Conservation (phyloP, 2,888 invertebrate genomes). For the Orthosia gracilis region DNA sequence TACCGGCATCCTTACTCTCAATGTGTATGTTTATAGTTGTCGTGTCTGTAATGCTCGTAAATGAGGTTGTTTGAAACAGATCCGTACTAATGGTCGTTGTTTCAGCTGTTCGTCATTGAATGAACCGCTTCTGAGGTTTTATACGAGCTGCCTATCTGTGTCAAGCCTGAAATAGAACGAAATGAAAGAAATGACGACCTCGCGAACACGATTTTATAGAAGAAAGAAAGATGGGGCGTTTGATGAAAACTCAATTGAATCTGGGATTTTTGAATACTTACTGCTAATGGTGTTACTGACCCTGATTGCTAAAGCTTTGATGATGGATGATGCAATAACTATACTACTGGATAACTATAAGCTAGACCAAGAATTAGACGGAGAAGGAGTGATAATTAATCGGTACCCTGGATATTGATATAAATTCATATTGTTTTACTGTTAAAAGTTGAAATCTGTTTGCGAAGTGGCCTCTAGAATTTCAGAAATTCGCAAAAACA, state of each 20-base stretch:
- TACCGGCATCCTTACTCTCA: constrained; percentile 13
- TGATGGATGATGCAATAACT: not conserved
- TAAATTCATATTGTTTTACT: no score
- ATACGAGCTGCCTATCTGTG: constrained; percentile 48
- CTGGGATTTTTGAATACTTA: no score
- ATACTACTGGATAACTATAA: not conserved
- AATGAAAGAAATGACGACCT: constrained; percentile 45
- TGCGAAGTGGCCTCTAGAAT: no score
- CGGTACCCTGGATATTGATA: no score
- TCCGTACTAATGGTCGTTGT: constrained; percentile 56
- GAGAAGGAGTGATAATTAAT: no score
- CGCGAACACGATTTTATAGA: constrained; percentile 16
- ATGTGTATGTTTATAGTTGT: constrained; percentile 47
- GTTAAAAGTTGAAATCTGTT: no score
- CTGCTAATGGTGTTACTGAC: no score
- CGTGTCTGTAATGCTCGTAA: constrained; percentile 47
- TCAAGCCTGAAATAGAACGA: constrained; percentile 50
- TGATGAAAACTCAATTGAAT: constrained; percentile 5
- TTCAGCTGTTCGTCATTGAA: constrained; percentile 53
- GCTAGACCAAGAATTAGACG: no score
- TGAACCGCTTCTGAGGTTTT: constrained; percentile 46
- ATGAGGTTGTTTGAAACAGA: constrained; percentile 56
- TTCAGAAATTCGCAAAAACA: no score
- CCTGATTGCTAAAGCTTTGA: not conserved
- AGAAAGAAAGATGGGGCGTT: not conserved